Evolutionary conservation across 2,888 invertebrate species (phyloP), one percentile per base, ranked within the genome.

Genomic region (Eupithecia insigniata): DNA sequence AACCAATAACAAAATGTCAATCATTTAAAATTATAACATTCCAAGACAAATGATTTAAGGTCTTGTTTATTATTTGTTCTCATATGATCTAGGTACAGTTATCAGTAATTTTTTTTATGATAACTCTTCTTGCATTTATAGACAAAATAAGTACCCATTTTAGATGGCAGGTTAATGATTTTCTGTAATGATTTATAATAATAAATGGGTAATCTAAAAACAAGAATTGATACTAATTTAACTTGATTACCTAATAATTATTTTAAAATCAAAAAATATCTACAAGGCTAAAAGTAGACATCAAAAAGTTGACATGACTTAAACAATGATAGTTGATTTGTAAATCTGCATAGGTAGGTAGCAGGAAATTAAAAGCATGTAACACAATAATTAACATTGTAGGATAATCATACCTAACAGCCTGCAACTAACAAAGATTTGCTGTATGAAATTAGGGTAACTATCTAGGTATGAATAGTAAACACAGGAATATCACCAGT

Each of bases 1-100:
- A 92, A 89, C 85, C 87, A 89, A 90, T 89, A 91, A 91, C 85
- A 79, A 89, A 90, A 89, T 89, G 90, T 91, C 90, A 91, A 90
- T 89, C 83, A 85, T 89, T 88, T 86, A 89, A 80, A 64, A 88
- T 83, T 80, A 82, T 83, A 92, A 90, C 88, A 90, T 87, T 90
- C 87, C 88, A 89, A 87, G 82, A 88, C 82, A 85, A 51, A n/a
- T n/a, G 36, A 68, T 61, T 36, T 16, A 39, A 73, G 14, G 28
- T 32, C n/a, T 62, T n/a, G n/a, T 55, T 60, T 34, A 62, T 28
- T 36, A 70, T 67, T 73, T 70, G 22, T 46, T 70, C 64, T 72
- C 34, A 5, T 22, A 64, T 34, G 64, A 36, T 34, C 34, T 32
- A 22, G 62, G 28, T n/a, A 61, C n/a, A 26, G 36, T 16, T 64